phyloP scores from a whole-genome alignment of 35 echinoderm and acorn worm genomes.

The Ophioderma brevispina region DNA sequence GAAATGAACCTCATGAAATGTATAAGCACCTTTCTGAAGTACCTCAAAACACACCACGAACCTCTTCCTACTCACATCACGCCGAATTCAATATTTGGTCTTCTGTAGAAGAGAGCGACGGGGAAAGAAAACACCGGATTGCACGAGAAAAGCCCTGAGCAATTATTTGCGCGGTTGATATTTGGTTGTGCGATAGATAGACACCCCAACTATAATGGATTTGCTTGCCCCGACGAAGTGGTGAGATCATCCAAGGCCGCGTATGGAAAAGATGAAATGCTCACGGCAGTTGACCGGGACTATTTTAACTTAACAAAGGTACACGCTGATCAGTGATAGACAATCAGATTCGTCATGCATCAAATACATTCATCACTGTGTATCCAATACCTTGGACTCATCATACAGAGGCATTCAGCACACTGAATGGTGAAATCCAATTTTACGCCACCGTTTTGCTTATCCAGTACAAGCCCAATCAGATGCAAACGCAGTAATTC shows the following conservation, averaged over 20 bases:
- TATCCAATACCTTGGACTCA: too few relatives aligned
- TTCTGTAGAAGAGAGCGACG: neutral
- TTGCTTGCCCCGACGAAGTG: too few relatives aligned
- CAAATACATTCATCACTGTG: too few relatives aligned
- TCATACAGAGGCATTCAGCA: neutral
- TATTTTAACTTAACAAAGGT: too few relatives aligned
- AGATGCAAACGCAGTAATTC: neutral
- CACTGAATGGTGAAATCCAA: conserved; percentile 1
- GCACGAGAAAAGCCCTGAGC: neutral
- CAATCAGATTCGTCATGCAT: too few relatives aligned
- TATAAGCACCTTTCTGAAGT: neutral
- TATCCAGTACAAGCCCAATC: neutral
- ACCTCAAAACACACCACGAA: neutral
- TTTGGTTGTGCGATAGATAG: neutral
- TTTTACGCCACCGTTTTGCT: neutral
- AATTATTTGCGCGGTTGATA: conserved; percentile 10
- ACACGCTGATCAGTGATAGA: too few relatives aligned
- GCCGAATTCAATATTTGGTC: conserved; percentile 13
- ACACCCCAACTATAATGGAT: neutral
- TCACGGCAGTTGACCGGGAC: too few relatives aligned
- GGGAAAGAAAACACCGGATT: neutral
- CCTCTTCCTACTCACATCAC: conserved; percentile 4
- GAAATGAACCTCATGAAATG: neutral
- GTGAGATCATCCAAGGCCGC: too few relatives aligned
- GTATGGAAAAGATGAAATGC: too few relatives aligned